Conservation (phyloP, 2,113 vertebrate species). For the Phylloscopus whistleri region DNA sequence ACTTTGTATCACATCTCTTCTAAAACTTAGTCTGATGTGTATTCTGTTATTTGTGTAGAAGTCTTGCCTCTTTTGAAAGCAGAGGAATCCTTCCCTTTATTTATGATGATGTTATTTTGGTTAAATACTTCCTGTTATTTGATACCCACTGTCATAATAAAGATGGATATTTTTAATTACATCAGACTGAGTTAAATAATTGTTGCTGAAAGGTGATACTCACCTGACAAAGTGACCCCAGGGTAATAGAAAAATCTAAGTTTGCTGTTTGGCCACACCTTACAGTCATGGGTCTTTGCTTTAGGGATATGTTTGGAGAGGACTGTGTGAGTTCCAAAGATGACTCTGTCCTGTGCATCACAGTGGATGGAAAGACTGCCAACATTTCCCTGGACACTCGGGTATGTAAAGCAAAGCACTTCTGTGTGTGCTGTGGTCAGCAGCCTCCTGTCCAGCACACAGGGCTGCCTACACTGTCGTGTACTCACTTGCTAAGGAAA, state of each 20-base stretch:
- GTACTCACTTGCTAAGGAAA: background rate
- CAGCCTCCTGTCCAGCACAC: background rate
- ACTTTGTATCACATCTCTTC: background rate
- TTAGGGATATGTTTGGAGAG: constrained; percentile 94
- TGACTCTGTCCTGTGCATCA: constrained; percentile 75
- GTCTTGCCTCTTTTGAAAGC: background rate
- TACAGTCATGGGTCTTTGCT: background rate
- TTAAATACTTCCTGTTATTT: background rate
- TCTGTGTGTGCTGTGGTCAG: background rate
- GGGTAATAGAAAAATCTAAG: background rate
- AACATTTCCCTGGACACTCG: constrained; percentile 82
- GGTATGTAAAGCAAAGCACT: constrained; percentile 71
- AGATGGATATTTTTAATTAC: background rate
- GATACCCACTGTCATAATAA: background rate
- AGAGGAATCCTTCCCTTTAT: background rate
- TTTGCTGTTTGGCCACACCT: background rate
- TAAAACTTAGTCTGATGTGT: background rate
- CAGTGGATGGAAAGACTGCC: constrained; percentile 86
- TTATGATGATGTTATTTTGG: background rate
- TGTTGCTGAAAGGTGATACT: background rate
- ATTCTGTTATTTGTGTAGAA: background rate
- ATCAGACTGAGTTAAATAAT: background rate
- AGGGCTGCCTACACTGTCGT: background rate
- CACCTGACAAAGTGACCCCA: background rate
- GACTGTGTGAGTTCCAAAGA: constrained; percentile 85